Base-by-base conservation (phyloP, 2,888 invertebrate genomes). In the Invenusta paracnida region DNA sequence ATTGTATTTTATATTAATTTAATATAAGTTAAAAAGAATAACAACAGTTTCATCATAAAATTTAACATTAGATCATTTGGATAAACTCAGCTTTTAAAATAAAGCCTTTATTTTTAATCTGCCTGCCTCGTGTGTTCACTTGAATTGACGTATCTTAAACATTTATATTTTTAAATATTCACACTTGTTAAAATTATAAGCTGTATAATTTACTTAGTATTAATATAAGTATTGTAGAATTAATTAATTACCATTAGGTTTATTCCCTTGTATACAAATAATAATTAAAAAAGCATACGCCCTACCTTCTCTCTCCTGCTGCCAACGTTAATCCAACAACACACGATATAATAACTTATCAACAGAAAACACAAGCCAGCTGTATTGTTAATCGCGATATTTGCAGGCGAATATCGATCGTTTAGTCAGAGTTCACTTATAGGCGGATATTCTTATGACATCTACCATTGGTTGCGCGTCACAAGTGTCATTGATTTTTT, bases 401-500 rank as follows among this genome's bases (percentile, higher is more conserved):
- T 73, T n/a, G 27, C 73, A 73, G 23, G 25, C 73, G 73, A 23
- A 23, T 73, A 73, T 73, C 73, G 73, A 73, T 73, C 27, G 27
- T 13, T 73, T 73, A 73, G 11, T 73, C 73, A 73, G 25, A 73
- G 73, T 23, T 73, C 73, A 73, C 11, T 23, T 13, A 73, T 73
- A 73, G 73, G 73, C 23, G 73, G 73, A 73, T 2, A 73, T 73
- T 25, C 73, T 23, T 2, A 5, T 23, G 11, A 73, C 73, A 73
- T 73, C 73, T 2, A 23, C 73, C 25, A 73, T 73, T 73, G 73
- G 73, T 23, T 73, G 27, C 23, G 27, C 73, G 73, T 73, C 73
- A 73, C 23, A 73, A 73, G 17, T 73, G 23, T 73, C 73, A 73
- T 73, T 73, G 73, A 73, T 73, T 73, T n/a, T n/a, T 73, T 73